Evolutionary conservation across 1,140 invertebrate genomes (phyloP).

Genomic region (Trachelipus rathkii): DNA sequence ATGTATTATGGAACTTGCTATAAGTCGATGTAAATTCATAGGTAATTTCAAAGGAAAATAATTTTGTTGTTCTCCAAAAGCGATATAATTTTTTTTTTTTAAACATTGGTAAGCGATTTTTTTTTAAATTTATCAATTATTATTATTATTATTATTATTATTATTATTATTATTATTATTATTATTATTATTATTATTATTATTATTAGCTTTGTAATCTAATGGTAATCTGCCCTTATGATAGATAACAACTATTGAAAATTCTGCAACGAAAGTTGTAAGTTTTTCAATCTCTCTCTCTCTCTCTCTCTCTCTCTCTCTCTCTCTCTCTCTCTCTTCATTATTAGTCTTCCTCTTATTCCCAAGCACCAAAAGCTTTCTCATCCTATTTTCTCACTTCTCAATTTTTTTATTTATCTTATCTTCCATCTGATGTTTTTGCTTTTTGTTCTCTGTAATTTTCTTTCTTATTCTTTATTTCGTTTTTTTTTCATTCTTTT

Average conservation of each 20-base stretch:
- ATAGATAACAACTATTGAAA: not conserved
- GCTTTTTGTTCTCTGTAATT: not conserved
- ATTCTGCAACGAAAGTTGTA: not conserved
- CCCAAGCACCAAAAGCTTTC: not conserved
- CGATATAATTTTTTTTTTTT: too few relatives aligned
- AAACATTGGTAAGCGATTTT: too few relatives aligned
- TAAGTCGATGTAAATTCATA: too few relatives aligned
- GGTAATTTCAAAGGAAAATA: too few relatives aligned
- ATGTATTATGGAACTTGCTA: too few relatives aligned
- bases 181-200: not conserved
- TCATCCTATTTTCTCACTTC: not conserved
- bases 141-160: too few relatives aligned
- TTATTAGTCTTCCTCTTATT: not conserved
- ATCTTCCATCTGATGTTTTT: not conserved
- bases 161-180: not conserved
- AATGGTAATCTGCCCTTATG: not conserved
- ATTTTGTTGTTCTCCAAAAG: too few relatives aligned
- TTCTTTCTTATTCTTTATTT: conserved; percentile 1
- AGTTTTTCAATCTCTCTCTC: not conserved
- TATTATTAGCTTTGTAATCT: not conserved
- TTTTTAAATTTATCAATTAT: too few relatives aligned
- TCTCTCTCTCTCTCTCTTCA: not conserved
- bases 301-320: conserved; percentile 21
- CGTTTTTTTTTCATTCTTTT: not conserved
- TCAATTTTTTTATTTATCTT: too few relatives aligned